These are phyloP conservation scores for Romanogobio albipinnatus DNA, from an alignment of 2,113 vertebrate genomes.

Conservation along the genomic window DNA sequence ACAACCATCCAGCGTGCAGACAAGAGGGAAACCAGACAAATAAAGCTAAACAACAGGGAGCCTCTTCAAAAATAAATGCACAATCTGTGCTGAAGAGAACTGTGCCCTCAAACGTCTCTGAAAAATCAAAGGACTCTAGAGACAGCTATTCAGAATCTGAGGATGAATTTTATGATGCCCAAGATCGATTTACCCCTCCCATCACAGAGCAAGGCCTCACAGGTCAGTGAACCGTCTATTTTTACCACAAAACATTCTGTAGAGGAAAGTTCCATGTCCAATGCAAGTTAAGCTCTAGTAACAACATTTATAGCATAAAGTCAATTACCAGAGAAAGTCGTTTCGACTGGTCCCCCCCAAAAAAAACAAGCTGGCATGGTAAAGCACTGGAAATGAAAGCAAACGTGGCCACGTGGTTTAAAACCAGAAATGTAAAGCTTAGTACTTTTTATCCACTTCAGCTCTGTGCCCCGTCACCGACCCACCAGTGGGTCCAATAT, in stretches of 20 bases:
- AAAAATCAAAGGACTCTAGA: constrained; percentile 71
- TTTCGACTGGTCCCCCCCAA: background rate
- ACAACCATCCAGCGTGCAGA: constrained; percentile 44
- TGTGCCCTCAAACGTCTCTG: constrained; percentile 67
- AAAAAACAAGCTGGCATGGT: background rate
- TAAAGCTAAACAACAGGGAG: constrained; percentile 6
- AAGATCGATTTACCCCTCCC: constrained; percentile 84
- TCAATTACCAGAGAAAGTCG: background rate
- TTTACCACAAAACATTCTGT: background rate
- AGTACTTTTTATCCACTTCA: background rate
- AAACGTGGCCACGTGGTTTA: background rate
- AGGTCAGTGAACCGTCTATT: constrained; percentile 58
- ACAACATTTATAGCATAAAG: background rate
- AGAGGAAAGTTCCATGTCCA: background rate
- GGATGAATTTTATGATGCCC: constrained; percentile 93
- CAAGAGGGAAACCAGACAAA: constrained; percentile 45
- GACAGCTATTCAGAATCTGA: constrained; percentile 92
- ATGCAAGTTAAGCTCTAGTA: background rate
- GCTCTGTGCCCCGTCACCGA: no score
- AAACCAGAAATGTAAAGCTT: background rate
- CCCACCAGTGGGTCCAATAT: no score
- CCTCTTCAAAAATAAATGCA: constrained; percentile 20
- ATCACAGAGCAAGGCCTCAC: constrained; percentile 63
- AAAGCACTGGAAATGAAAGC: background rate
- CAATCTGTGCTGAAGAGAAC: constrained; percentile 47